These are phyloP conservation scores for Phenganax stokvisi DNA, from an alignment of 92 coral and sea anemone species.

Conservation along the genomic window DNA sequence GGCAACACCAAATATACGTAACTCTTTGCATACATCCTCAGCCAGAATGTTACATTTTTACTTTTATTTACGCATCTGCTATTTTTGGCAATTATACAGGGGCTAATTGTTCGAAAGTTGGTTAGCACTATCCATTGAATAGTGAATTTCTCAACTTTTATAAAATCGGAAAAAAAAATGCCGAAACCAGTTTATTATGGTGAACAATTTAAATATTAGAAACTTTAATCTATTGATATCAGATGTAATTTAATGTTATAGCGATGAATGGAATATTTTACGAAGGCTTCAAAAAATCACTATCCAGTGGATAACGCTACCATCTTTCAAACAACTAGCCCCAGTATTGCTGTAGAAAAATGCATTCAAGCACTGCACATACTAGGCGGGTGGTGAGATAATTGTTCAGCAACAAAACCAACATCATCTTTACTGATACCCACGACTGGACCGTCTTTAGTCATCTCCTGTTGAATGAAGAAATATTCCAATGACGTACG, in stretches of 20 bases:
- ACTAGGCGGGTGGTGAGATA: slow-evolving; percentile 99
- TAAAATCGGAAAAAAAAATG: no score
- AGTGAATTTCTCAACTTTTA: no score
- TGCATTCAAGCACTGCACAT: slow-evolving; percentile 29
- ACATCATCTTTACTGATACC: slow-evolving; percentile 95
- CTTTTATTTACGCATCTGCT: no score
- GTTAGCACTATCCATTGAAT: no score
- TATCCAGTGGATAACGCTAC: no score
- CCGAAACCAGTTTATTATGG: no score
- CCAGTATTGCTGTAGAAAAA: background rate
- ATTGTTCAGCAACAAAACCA: slow-evolving; percentile 85
- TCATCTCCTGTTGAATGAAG: slow-evolving; percentile 32
- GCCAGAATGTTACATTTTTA: no score
- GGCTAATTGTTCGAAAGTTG: no score
- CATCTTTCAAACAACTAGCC: no score
- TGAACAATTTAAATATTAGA: background rate
- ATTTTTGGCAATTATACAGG: no score
- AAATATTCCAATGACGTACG: no score
- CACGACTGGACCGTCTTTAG: slow-evolving; percentile 73
- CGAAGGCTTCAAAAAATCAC: no score
- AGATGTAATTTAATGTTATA: background rate
- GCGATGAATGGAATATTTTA: background rate
- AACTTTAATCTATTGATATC: background rate
- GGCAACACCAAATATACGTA: background rate
- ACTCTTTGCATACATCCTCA: background rate